Evolutionary conservation across 2,113 vertebrate genomes (phyloP), one percentile per base, ranked within the genome.

Genomic region (Piaya cayana): DNA sequence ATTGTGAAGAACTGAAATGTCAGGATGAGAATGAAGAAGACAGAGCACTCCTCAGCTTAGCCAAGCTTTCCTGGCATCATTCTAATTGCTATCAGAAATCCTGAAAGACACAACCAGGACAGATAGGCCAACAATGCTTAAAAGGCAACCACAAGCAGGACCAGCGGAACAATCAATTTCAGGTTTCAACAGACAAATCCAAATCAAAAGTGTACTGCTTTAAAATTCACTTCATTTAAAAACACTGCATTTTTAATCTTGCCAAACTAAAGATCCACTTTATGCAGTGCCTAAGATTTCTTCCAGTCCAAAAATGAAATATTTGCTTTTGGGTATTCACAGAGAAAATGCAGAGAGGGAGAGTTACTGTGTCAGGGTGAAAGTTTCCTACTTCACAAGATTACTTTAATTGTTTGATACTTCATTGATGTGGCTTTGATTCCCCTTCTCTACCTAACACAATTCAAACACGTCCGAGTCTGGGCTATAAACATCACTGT

Each of bases 11-110:
- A 86, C 75, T 56, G n/a, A 89, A 91, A 80, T 58, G 74, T 94
- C 88, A 87, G 56, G 43, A 91, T 2, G 15, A 93, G 76, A 92
- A 94, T 93, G 37, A 53, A 88, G 53, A 94, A 93, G 80, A 92
- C 65, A 82, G 70, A 96, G 60, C n/a, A 60, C 20, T 82, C 37
- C 36, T 71, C 71, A 92, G 84, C 72, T 58, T 3, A 90, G 82
- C 82, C 79, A 85, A 75, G 55, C 49, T 85, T 90, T 55, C 30
- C 53, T 72, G 55, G 72, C 63, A 77, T 76, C 30, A 47, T 70
- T 77, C 34, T 37, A 82, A 92, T 36, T 71, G 72, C 39, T 67
- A 71, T 49, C 52, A 81, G 71, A 94, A 86, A 47, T 67, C 39
- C n/a, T 42, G 43, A 88, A 74, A 71, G 45, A 32, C 34, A 77